Evolutionary conservation across 1,140 invertebrate species (phyloP).

Genomic region (Varroa destructor): DNA sequence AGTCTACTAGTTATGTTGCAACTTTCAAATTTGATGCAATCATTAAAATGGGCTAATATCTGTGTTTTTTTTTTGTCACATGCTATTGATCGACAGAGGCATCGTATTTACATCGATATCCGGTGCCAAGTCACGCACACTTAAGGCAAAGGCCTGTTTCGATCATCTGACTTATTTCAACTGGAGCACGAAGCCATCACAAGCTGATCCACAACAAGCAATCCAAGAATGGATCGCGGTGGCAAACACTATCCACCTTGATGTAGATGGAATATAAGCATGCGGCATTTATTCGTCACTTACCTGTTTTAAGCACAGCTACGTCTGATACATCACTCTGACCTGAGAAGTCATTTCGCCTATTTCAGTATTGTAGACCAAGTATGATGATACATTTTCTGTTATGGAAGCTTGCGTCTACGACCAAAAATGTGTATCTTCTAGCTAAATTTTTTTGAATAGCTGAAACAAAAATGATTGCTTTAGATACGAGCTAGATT

Average conservation of each 20-base stretch:
- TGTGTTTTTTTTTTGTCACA: neutral
- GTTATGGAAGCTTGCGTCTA: too few relatives aligned
- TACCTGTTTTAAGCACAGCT: too few relatives aligned
- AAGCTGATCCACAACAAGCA: constrained; percentile 5
- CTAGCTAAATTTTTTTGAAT: too few relatives aligned
- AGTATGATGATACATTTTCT: too few relatives aligned
- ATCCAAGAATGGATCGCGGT: neutral
- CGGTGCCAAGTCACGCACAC: neutral
- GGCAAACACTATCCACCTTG: neutral
- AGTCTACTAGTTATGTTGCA: neutral
- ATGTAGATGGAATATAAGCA: too few relatives aligned
- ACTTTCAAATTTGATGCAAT: neutral
- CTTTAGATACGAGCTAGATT: too few relatives aligned
- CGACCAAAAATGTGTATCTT: too few relatives aligned
- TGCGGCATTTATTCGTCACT: too few relatives aligned
- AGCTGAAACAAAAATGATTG: too few relatives aligned
- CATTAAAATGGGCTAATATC: neutral
- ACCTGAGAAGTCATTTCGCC: too few relatives aligned
- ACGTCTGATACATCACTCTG: too few relatives aligned
- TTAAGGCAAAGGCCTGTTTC: constrained; percentile 11
- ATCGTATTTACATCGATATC: neutral
- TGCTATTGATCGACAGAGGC: neutral
- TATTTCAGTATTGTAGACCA: too few relatives aligned
- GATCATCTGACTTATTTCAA: constrained; percentile 10
- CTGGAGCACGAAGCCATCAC: constrained; percentile 1